phyloP scores from a whole-genome alignment of 2,113 vertebrate species.

The Rutilus rutilus region DNA sequence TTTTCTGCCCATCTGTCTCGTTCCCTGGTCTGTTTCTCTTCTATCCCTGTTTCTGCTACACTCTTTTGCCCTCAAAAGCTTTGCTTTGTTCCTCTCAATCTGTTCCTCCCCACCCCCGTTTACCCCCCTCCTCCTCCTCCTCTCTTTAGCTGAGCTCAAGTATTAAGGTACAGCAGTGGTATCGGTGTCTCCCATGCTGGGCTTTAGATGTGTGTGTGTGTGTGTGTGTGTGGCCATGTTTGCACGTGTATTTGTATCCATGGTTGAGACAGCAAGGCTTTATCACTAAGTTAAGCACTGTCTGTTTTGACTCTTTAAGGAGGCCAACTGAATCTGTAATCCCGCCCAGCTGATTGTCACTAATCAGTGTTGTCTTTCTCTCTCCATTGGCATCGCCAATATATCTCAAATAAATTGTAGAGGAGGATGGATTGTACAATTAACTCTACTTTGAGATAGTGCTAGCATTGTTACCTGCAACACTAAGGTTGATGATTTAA shows the following conservation, averaged over 20 bases:
- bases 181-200: constrained; percentile 36
- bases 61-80: constrained; percentile 31
- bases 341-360: constrained; percentile 57
- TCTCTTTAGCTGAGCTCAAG: constrained; percentile 42
- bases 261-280: constrained; percentile 2
- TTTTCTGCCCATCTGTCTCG: constrained; percentile 14
- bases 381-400: not conserved
- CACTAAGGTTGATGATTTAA: not conserved
- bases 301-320: constrained; percentile 38
- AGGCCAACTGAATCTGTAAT: constrained; percentile 54
- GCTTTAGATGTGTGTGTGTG: constrained; percentile 10
- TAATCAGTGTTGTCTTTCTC: constrained; percentile 54
- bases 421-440: not conserved
- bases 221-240: constrained; percentile 16
- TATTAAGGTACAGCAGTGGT: constrained; percentile 34
- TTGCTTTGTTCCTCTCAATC: constrained; percentile 37
- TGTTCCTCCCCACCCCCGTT: constrained; percentile 27
- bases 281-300: constrained; percentile 38
- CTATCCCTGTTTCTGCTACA: constrained; percentile 5
- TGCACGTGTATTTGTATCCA: constrained; percentile 25
- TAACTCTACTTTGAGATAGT: not conserved
- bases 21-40: constrained; percentile 23
- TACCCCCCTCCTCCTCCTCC: constrained; percentile 32
- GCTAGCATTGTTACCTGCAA: not conserved
- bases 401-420: not conserved